Percentiles rank a stretch among this genome's conserved stretches.
These are phyloP conservation scores for Margarornis squamiger DNA, from an alignment of 2,797 vertebrate genomes.

Conservation along the genomic window DNA sequence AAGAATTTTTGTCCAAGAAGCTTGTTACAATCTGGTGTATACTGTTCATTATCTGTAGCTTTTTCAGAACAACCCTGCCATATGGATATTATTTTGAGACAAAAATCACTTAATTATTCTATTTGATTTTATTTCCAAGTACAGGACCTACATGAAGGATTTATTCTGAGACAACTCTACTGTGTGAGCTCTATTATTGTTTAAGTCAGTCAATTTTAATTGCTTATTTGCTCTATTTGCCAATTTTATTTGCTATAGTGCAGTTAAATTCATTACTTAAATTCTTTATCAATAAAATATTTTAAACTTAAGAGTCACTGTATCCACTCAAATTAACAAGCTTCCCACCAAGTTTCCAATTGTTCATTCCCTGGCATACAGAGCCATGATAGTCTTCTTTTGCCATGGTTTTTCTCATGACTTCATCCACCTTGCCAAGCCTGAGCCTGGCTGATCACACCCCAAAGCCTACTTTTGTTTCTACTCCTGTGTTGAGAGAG, in stretches of 20 bases:
- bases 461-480: not conserved
- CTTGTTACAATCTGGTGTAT: not conserved
- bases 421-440: not conserved
- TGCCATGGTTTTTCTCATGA: not conserved
- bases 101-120: not conserved
- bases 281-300: not conserved
- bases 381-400: not conserved
- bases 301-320: not conserved
- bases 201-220: not conserved
- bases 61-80: not conserved
- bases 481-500: not conserved
- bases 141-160: not conserved
- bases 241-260: not conserved
- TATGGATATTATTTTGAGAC: constrained; percentile 22
- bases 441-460: not conserved
- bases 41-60: not conserved
- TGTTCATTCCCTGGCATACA: not conserved
- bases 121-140: constrained; percentile 6
- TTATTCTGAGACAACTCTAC: not conserved
- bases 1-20: not conserved
- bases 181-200: not conserved
- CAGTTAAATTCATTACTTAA: not conserved
- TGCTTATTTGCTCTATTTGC: not conserved
- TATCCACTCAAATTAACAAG: not conserved
- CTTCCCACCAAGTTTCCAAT: not conserved